These are phyloP conservation scores for Gallinago stenura DNA, from an alignment of 2,797 vertebrate species.

Conservation along the genomic window DNA sequence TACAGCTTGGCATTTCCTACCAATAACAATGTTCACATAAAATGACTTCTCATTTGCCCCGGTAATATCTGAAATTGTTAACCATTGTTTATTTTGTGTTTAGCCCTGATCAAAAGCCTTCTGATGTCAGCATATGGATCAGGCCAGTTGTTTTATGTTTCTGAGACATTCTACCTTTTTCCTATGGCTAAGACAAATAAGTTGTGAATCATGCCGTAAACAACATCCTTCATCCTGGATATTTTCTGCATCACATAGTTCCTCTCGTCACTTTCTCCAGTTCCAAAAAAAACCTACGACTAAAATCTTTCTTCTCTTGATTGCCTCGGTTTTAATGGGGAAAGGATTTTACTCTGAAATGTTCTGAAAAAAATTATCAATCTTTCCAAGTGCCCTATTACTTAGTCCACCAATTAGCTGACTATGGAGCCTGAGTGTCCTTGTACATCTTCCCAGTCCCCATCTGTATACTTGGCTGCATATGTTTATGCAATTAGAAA, in stretches of 20 bases:
- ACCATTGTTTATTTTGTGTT: neutral
- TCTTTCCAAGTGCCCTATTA: conserved; percentile 54
- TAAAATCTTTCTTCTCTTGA: conserved; percentile 18
- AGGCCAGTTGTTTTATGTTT: neutral
- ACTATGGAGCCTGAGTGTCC: conserved; percentile 35
- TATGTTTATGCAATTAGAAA: conserved; percentile 65
- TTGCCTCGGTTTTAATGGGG: conserved; percentile 27
- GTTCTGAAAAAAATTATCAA: conserved; percentile 15
- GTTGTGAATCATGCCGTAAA: neutral
- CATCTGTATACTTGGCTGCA: conserved; percentile 60
- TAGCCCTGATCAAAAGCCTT: conserved; percentile 4
- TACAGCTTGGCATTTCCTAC: neutral
- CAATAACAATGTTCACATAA: neutral
- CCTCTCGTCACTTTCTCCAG: neutral
- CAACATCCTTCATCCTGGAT: neutral
- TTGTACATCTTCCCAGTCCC: conserved; percentile 49
- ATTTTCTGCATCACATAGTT: conserved; percentile 6
- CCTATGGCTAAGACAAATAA: neutral
- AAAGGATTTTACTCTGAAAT: conserved; percentile 27
- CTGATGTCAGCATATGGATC: neutral
- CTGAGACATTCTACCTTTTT: neutral
- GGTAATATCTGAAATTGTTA: conserved; percentile 2
- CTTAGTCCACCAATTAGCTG: conserved; percentile 48
- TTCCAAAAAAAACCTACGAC: neutral
- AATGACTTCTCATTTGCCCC: conserved; percentile 21